Percentiles rank a stretch among this genome's conserved stretches.
phyloP scores from a whole-genome alignment of 2,797 vertebrate genomes.

The Crocodylus rhombifer region DNA sequence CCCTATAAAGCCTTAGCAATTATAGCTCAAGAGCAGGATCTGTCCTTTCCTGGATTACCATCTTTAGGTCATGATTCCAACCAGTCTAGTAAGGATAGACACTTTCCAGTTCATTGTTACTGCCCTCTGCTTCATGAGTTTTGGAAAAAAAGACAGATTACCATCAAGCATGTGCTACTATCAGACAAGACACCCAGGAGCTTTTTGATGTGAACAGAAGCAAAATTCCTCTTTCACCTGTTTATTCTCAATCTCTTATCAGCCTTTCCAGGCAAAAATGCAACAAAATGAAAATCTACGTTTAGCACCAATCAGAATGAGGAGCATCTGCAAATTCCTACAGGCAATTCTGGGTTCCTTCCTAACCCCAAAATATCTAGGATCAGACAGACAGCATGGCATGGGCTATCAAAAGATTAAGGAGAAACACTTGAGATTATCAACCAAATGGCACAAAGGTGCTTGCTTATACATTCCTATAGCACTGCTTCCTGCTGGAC shows the following conservation, averaged over 20 bases:
- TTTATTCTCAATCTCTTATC: constrained; percentile 18
- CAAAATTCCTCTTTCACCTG: constrained; percentile 32
- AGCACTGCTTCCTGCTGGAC: not conserved
- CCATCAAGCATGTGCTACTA: constrained; percentile 13
- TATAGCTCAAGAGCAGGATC: constrained; percentile 15
- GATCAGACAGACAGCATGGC: not conserved
- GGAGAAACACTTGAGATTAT: not conserved
- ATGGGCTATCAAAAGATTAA: constrained; percentile 34
- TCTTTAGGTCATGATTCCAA: constrained; percentile 36
- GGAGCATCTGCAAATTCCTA: constrained; percentile 8
- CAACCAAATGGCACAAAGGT: not conserved
- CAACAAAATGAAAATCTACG: constrained; percentile 16
- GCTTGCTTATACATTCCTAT: not conserved
- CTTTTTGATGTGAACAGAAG: not conserved
- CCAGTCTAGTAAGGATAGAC: not conserved
- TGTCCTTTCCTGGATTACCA: constrained; percentile 42
- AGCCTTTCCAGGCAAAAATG: constrained; percentile 34
- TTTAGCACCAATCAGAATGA: not conserved
- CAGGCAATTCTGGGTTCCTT: not conserved
- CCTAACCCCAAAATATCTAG: not conserved
- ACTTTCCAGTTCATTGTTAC: not conserved
- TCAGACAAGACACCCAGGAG: constrained; percentile 10
- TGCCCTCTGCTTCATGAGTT: not conserved
- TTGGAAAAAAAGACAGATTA: constrained; percentile 1
- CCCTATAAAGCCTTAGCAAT: constrained; percentile 40